Conservation (phyloP, 2,888 invertebrate species). For the Aproaerema taeniolella region DNA sequence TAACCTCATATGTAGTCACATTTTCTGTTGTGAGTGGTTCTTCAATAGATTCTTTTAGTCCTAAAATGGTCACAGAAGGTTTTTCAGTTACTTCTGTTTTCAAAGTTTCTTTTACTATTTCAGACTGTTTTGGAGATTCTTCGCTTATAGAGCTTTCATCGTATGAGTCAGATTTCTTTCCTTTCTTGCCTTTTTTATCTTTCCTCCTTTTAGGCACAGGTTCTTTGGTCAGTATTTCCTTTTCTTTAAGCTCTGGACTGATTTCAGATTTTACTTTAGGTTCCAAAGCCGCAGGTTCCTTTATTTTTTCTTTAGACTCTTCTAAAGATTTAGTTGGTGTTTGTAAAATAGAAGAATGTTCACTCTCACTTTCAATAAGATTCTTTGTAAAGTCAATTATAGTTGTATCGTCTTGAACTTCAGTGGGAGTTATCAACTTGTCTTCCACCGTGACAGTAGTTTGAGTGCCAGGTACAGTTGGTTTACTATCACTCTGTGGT, state of each 20-base stretch:
- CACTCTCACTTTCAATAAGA: slow-evolving; percentile 17
- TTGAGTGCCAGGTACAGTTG: no score
- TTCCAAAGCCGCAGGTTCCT: no score
- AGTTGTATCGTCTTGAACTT: slow-evolving; percentile 1
- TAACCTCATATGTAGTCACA: background rate
- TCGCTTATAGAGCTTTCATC: slow-evolving; percentile 4
- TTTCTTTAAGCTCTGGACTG: no score
- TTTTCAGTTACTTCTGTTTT: background rate
- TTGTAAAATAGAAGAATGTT: slow-evolving; percentile 9
- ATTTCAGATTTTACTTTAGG: no score
- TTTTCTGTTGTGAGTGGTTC: background rate
- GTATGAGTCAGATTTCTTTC: background rate
- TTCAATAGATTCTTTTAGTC: background rate
- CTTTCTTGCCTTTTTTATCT: slow-evolving; percentile 12
- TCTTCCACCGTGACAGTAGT: background rate
- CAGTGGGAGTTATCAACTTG: background rate
- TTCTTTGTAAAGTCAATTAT: slow-evolving; percentile 16
- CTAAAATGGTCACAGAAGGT: no score
- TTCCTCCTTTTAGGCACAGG: slow-evolving; percentile 18
- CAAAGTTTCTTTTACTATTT: background rate
- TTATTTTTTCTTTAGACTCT: no score
- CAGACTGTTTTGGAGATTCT: background rate
- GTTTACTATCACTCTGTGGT: background rate
- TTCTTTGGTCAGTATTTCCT: no score
- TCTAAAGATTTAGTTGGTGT: slow-evolving; percentile 11